Evolutionary conservation across 2,888 invertebrate genomes (phyloP).

Genomic region (Idaea dimidiata): DNA sequence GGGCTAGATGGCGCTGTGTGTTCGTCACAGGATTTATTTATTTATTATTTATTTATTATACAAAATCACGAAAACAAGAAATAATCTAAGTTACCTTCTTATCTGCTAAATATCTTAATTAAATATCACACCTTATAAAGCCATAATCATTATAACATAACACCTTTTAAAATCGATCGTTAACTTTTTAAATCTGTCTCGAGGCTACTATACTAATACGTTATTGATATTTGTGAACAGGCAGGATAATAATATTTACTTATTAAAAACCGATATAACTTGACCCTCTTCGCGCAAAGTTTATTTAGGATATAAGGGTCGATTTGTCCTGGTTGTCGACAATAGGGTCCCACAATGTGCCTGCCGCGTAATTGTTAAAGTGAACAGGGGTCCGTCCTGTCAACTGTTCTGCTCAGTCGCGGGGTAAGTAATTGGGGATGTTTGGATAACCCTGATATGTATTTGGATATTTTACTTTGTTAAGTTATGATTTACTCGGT

Average conservation of each 20-base stretch:
- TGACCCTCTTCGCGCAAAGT: slow-evolving; percentile 33
- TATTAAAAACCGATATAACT: slow-evolving; percentile 50
- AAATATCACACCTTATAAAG: slow-evolving; percentile 51
- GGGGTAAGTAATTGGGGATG: slow-evolving; percentile 51
- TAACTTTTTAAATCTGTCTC: slow-evolving; percentile 76
- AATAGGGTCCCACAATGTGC: slow-evolving; percentile 77
- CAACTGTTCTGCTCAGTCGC: slow-evolving; percentile 64
- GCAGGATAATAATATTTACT: slow-evolving; percentile 80
- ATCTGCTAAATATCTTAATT: slow-evolving; percentile 18
- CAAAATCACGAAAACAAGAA: too few species aligned
- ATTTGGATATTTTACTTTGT: slow-evolving; percentile 22
- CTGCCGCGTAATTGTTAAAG: slow-evolving; percentile 78
- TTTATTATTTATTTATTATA: too few species aligned
- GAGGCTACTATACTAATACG: slow-evolving; percentile 75
- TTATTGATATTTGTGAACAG: slow-evolving; percentile 80
- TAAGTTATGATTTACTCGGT: slow-evolving; percentile 8
- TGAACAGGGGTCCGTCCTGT: slow-evolving; percentile 77
- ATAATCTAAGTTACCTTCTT: too few species aligned
- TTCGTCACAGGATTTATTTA: too few species aligned
- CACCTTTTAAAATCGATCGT: slow-evolving; percentile 54
- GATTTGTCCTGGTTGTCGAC: slow-evolving; percentile 55
- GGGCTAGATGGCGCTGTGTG: too few species aligned
- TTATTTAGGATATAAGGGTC: slow-evolving; percentile 29
- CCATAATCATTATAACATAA: slow-evolving; percentile 33
- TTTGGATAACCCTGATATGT: slow-evolving; percentile 12